Percentiles rank a stretch among this genome's conserved stretches.
Evolutionary conservation across 2,888 invertebrate species (phyloP).

Genomic region (Lacanobia wlatinum): DNA sequence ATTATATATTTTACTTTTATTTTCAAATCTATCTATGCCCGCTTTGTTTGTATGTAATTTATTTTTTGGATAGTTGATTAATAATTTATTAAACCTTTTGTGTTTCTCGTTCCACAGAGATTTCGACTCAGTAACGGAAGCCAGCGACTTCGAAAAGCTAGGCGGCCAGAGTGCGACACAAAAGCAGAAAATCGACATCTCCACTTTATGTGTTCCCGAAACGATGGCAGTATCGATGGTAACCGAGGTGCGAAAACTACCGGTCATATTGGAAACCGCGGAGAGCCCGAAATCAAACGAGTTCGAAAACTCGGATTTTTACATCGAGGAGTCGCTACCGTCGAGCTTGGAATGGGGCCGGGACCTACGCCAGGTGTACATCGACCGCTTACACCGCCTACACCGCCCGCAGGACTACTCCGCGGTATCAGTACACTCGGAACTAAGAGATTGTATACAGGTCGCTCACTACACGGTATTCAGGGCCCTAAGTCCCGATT

Average conservation of each 20-base stretch:
- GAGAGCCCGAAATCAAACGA: constrained; percentile 83
- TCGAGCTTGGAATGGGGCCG: constrained; percentile 95
- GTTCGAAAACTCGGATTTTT: constrained; percentile 95
- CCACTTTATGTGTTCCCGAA: constrained; percentile 85
- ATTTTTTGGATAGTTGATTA: neutral
- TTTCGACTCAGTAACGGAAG: constrained; percentile 95
- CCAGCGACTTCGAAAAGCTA: constrained; percentile 95
- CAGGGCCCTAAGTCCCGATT: too few species aligned
- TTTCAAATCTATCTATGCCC: too few species aligned
- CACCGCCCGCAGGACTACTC: too few species aligned
- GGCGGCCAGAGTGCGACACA: constrained; percentile 90
- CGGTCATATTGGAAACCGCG: constrained; percentile 76
- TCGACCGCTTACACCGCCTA: too few species aligned
- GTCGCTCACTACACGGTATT: too few species aligned
- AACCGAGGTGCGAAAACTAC: constrained; percentile 90
- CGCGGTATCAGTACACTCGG: too few species aligned
- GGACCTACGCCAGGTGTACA: constrained; percentile 86
- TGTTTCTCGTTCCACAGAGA: constrained; percentile 87
- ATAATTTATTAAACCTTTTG: neutral
- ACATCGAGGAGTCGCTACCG: constrained; percentile 97
- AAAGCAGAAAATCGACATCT: constrained; percentile 79
- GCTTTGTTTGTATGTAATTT: neutral
- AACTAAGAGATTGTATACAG: too few species aligned
- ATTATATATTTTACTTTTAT: too few species aligned
- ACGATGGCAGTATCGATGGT: constrained; percentile 89